These are phyloP conservation scores for Notoglanidium macrostoma DNA, from an alignment of 2,797 vertebrate genomes.

Conservation along the genomic window DNA sequence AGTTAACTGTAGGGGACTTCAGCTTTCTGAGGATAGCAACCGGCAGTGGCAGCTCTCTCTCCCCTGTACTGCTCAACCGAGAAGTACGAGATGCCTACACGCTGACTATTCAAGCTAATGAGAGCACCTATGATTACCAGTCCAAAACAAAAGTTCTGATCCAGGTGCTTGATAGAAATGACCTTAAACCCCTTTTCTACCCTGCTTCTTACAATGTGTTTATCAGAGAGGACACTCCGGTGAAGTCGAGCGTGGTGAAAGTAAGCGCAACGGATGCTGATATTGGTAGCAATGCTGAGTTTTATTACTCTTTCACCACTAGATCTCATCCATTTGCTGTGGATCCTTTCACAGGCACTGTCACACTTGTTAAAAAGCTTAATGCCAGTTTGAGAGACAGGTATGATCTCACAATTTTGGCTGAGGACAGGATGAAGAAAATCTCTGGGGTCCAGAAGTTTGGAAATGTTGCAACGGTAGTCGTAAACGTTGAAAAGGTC, in stretches of 20 bases:
- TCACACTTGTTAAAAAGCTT: constrained; percentile 82
- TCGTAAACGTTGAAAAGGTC: constrained; percentile 80
- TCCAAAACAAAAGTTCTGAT: constrained; percentile 86
- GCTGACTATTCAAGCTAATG: constrained; percentile 85
- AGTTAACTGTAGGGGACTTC: constrained; percentile 86
- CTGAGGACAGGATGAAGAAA: constrained; percentile 91
- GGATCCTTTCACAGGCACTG: constrained; percentile 87
- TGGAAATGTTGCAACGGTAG: constrained; percentile 85
- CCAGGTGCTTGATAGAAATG: constrained; percentile 90
- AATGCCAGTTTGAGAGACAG: constrained; percentile 78
- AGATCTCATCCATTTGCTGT: constrained; percentile 82
- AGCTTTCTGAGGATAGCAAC: constrained; percentile 92
- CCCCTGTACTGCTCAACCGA: constrained; percentile 83
- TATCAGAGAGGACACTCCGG: constrained; percentile 82
- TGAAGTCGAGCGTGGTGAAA: constrained; percentile 80
- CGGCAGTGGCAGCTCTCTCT: constrained; percentile 78
- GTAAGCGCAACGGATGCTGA: constrained; percentile 94
- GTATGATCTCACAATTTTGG: constrained; percentile 88
- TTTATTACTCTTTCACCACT: constrained; percentile 88
- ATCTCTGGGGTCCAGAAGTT: constrained; percentile 86
- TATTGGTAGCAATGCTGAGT: constrained; percentile 87
- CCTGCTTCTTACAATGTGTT: constrained; percentile 88
- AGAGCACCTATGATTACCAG: constrained; percentile 76
- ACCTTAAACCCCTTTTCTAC: constrained; percentile 95
- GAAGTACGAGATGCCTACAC: constrained; percentile 89